These are phyloP conservation scores for Desmophyllum pertusum DNA, from an alignment of 92 coral and sea anemone species.

Conservation along the genomic window DNA sequence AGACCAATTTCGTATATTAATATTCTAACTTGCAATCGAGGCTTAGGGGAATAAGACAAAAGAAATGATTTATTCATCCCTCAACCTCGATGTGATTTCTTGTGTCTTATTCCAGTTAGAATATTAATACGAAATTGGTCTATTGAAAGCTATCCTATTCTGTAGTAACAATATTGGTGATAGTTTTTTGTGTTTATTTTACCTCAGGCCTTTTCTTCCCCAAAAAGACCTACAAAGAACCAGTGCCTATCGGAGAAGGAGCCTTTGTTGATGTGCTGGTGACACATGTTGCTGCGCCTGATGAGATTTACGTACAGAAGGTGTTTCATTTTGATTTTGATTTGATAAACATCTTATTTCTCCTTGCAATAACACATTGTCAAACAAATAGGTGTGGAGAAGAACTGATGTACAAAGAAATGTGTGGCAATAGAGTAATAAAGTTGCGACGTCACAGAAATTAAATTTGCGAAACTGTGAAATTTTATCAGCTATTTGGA, in stretches of 20 bases:
- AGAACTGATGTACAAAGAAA: not conserved
- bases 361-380: not conserved
- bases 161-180: not conserved
- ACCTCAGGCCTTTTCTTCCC: constrained; percentile 54
- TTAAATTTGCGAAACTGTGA: too few relatives aligned
- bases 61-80: too few relatives aligned
- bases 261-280: constrained; percentile 63
- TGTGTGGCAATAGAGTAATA: not conserved
- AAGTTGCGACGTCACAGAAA: too few relatives aligned
- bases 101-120: too few relatives aligned
- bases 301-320: constrained; percentile 76
- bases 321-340: constrained; percentile 16
- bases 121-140: not conserved
- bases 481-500: too few relatives aligned
- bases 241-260: constrained; percentile 59
- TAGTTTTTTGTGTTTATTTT: not conserved
- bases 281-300: constrained; percentile 75
- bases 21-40: too few relatives aligned
- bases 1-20: too few relatives aligned
- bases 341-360: not conserved
- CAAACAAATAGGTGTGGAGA: not conserved
- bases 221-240: constrained; percentile 75
- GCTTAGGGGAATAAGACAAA: too few relatives aligned
- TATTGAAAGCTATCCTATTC: too few relatives aligned
- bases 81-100: too few relatives aligned